Evolutionary conservation across 2,888 invertebrate species (phyloP).

Genomic region (Heliconius sara): DNA sequence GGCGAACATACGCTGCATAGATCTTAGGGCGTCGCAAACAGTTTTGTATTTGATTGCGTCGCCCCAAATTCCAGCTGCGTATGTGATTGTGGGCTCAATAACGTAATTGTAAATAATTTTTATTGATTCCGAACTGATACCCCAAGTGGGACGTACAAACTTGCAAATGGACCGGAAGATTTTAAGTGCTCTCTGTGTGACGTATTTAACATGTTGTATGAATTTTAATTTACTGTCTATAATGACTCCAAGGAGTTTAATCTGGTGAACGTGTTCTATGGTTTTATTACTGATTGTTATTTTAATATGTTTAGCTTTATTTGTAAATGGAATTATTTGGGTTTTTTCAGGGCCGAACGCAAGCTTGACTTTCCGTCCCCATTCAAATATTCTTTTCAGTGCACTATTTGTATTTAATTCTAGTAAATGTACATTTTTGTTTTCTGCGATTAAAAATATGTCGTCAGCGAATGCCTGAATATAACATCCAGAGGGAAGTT

Average conservation of each 20-base stretch:
- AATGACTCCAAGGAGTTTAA: neutral
- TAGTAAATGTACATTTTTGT: no score
- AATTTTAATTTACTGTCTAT: neutral
- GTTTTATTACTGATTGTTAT: neutral
- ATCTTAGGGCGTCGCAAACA: neutral
- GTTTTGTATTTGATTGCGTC: neutral
- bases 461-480: neutral
- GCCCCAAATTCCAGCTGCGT: neutral
- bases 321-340: no score
- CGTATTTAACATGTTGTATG: neutral
- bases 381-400: no score
- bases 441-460: neutral
- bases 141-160: neutral
- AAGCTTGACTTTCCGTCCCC: no score
- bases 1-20: neutral
- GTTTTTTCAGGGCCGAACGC: no score
- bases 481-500: neutral
- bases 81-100: neutral
- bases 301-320: no score
- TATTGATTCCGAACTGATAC: neutral
- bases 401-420: no score
- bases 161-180: neutral
- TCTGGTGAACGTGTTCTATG: neutral
- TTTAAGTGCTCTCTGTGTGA: no score
- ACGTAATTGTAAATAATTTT: neutral